Conservation (phyloP, 2,888 invertebrate genomes). For the Melikaiella ostensackeni region DNA sequence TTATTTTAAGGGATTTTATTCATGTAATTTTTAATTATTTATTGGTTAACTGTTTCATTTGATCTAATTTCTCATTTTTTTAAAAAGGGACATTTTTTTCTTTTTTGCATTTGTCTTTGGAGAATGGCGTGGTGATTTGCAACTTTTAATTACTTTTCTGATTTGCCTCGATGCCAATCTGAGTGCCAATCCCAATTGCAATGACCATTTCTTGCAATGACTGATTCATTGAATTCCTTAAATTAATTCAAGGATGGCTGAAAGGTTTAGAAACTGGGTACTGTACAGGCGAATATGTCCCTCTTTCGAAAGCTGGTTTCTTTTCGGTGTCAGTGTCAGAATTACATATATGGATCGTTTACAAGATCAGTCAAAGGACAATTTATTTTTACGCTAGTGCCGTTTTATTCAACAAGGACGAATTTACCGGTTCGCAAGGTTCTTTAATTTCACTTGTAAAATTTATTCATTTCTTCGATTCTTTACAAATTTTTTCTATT, state of each 20-base stretch:
- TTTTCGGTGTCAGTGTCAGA: constrained; percentile 36
- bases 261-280: constrained; percentile 19
- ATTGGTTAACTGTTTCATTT: background rate
- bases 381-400: constrained; percentile 36
- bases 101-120: background rate
- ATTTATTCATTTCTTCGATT: no score
- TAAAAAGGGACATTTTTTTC: background rate
- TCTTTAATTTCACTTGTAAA: background rate
- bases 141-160: constrained; percentile 15
- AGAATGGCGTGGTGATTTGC: background rate
- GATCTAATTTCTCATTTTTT: background rate
- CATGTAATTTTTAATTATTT: no score
- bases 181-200: background rate
- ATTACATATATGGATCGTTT: constrained; percentile 34
- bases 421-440: constrained; percentile 31
- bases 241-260: constrained; percentile 10
- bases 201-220: constrained; percentile 20
- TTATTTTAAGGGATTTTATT: no score
- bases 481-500: no score
- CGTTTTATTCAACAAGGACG: constrained; percentile 25
- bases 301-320: constrained; percentile 21
- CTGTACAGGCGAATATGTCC: background rate
- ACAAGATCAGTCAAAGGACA: constrained; percentile 29
- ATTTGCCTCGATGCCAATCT: background rate
- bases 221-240: background rate